Conservation (phyloP, 2,113 vertebrate species). For the Nansenia antarctica region DNA sequence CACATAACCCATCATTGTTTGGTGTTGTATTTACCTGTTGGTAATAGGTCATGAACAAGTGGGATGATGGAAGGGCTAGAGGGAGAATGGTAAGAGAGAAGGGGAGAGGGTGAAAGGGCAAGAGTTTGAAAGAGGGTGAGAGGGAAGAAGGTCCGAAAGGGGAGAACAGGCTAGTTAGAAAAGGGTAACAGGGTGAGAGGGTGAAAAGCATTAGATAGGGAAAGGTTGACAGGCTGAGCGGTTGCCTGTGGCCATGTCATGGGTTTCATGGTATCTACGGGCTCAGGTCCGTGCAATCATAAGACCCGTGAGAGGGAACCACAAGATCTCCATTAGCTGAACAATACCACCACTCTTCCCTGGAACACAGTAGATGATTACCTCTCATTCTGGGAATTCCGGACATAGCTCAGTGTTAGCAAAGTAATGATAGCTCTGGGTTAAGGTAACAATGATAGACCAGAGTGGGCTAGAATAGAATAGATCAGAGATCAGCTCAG, state of each 20-base stretch:
- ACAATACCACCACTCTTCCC: constrained; percentile 39
- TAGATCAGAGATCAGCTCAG: too few relatives aligned
- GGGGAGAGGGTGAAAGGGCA: background rate
- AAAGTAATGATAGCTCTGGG: too few relatives aligned
- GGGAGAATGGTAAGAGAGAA: too few relatives aligned
- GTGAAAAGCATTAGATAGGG: background rate
- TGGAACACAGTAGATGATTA: constrained; percentile 25
- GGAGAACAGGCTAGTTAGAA: too few relatives aligned
- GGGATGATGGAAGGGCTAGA: too few relatives aligned
- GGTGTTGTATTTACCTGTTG: too few relatives aligned
- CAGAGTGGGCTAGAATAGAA: too few relatives aligned
- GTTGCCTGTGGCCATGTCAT: constrained; percentile 49
- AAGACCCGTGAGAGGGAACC: constrained; percentile 56
- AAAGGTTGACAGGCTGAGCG: background rate
- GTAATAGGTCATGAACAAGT: too few relatives aligned
- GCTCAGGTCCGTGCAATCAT: constrained; percentile 54
- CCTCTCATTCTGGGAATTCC: constrained; percentile 6
- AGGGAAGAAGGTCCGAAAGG: too few relatives aligned
- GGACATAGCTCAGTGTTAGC: background rate
- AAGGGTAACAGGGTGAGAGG: too few relatives aligned
- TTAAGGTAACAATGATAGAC: too few relatives aligned
- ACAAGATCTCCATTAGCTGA: constrained; percentile 67
- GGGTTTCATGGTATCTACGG: constrained; percentile 37
- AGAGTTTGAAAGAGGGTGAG: background rate
- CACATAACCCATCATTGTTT: too few relatives aligned